Evolutionary conservation across 2,888 invertebrate species (phyloP), one percentile per base, ranked within the genome.

Genomic region (Dasysyrphus albostriatus): DNA sequence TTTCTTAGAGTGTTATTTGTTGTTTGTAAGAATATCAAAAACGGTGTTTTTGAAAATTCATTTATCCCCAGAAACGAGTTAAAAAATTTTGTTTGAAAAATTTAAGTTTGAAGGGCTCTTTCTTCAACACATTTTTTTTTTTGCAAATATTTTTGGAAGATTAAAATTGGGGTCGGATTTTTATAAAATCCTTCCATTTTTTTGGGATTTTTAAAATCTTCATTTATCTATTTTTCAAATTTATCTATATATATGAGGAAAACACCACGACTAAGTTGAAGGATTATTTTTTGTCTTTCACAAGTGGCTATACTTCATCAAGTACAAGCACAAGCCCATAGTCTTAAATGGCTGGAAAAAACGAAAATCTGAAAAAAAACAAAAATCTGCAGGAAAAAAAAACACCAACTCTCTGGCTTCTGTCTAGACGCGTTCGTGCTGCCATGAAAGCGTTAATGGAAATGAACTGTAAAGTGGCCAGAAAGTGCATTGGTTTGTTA

Each of bases 391-490:
- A 1, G 3, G 39, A 0, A 24, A 29, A 42, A 56, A 10, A 56
- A n/a, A 42, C 72, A 65, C 19, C 32, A 67, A 16, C 69, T 69
- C 58, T 58, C 54, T 61, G 80, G 83, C 88, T 83, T 80, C 83
- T 76, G 88, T 88, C 88, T 88, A 88, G 88, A 88, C 88, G 83
- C 79, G 83, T 83, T 51, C 88, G 83, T 88, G 88, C 88, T 77
- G 59, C 83, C 76, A 76, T 88, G 83, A 79, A 83, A 88, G 83
- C 80, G 76, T 83, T 88, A 88, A 88, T 88, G 83, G 83, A 83
- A 88, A 83, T 88, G 88, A 88, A 88, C 88, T 88, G 88, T 83
- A 80, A 83, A 88, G 88, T 88, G 87, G 83, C 83, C 87, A 75
- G 87, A 87, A 83, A 87, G 78, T 83, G 76, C 85, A 73, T 78